Conservation (phyloP, 2,113 vertebrate genomes). For the Mesocricetus auratus region DNA sequence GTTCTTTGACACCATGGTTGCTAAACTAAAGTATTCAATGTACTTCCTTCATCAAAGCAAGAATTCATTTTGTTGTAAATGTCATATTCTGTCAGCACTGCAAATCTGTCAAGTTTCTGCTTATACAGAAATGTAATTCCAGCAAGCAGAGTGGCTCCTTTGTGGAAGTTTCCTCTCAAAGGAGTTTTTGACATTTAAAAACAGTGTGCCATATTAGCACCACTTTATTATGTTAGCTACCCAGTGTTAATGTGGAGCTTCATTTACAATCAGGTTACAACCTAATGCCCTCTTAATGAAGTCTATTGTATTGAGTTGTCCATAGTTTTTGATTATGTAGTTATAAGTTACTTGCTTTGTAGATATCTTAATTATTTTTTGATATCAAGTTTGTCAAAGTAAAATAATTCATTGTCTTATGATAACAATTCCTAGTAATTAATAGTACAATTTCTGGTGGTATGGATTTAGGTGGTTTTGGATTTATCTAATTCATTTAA, state of each 20-base stretch:
- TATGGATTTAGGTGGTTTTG: not conserved
- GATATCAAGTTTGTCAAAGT: constrained; percentile 37
- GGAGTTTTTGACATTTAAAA: constrained; percentile 77
- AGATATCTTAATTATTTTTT: constrained; percentile 62
- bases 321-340: constrained; percentile 32
- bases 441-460: constrained; percentile 3
- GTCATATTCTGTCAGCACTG: constrained; percentile 13
- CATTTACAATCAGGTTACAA: constrained; percentile 73
- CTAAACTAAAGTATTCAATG: constrained; percentile 56
- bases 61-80: constrained; percentile 57
- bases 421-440: constrained; percentile 58
- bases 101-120: constrained; percentile 77
- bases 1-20: constrained; percentile 51
- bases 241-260: constrained; percentile 74
- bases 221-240: constrained; percentile 77
- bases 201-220: constrained; percentile 70
- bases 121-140: constrained; percentile 79
- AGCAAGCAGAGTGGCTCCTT: constrained; percentile 75
- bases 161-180: constrained; percentile 78
- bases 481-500: constrained; percentile 13
- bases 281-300: constrained; percentile 68
- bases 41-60: constrained; percentile 35
- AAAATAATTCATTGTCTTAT: not conserved
- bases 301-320: constrained; percentile 65
- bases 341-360: constrained; percentile 47